phyloP scores from a whole-genome alignment of 2,797 vertebrate species.

The Lepilemur ruficaudatus region DNA sequence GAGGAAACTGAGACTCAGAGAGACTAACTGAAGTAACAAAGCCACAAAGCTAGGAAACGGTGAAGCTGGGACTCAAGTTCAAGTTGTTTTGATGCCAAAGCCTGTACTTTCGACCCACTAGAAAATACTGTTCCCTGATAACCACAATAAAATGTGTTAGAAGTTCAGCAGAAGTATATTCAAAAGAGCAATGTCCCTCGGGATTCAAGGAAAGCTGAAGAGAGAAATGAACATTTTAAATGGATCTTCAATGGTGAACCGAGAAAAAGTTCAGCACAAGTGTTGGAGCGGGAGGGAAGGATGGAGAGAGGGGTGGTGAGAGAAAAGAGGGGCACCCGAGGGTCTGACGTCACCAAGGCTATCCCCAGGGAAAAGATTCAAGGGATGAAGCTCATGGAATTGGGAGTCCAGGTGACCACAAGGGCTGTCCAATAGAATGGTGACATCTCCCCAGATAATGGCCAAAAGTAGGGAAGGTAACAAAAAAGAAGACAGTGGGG shows the following conservation, averaged over 20 bases:
- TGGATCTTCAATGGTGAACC: neutral
- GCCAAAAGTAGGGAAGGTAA: neutral
- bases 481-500: neutral
- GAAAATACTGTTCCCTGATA: too few relatives aligned
- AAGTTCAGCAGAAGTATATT: neutral
- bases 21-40: neutral
- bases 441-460: neutral
- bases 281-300: too few relatives aligned
- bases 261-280: neutral
- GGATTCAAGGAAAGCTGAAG: neutral
- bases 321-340: neutral
- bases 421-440: neutral
- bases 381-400: neutral
- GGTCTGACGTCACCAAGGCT: neutral
- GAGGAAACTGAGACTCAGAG: neutral
- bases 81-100: too few relatives aligned
- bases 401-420: neutral
- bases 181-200: neutral
- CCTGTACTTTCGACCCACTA: too few relatives aligned
- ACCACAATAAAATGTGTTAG: neutral
- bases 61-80: too few relatives aligned
- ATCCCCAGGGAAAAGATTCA: neutral
- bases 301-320: neutral
- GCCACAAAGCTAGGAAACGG: neutral
- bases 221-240: neutral